Evolutionary conservation across 2,113 vertebrate genomes (phyloP), one percentile per base, ranked within the genome.

Genomic region (Erythrocebus patas): DNA sequence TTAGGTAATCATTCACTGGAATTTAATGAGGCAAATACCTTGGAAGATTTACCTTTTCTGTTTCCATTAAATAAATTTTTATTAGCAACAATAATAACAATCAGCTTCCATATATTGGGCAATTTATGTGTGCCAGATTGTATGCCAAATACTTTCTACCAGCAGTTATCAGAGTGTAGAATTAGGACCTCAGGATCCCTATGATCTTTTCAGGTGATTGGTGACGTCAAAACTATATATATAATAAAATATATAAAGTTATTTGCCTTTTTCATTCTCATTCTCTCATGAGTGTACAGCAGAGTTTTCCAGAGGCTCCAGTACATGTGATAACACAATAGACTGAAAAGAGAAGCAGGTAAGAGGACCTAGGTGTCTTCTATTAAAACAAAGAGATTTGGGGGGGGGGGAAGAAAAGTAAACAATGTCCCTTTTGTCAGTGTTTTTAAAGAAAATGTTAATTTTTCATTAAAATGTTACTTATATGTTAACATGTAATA

Each of bases 21-120:
- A 97, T 72, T 76, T 45, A 93, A 64, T 38, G 13, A n/a, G 17
- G 81, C 64, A 93, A 79, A 83, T 84, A 30, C 16, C 14, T 64
- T 40, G 17, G 30, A 84, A 90, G 8, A 50, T 38, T 73, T 76
- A 78, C 35, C 14, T 84, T 83, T 92, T 43, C 43, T 80, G 57
- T 73, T 91, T 70, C 66, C 72, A 52, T 61, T 87, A 70, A 88
- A 48, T 88, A 27, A 57, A 6, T 66, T 80, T 94, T 86, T 80
- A 92, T 14, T 72, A 96, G 64, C 48, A 98, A 92, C n/a, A 94
- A 78, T 96, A 79, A 52, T n/a, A 64, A 73, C 84, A 75, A 75
- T 52, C 50, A 59, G 23, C 40, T 86, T 72, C 70, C 48, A 84
- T 70, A 57, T 18, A 55, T 11, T 32, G 45, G 48, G 59, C 35